These are phyloP conservation scores for Rattus norvegicus DNA, from an alignment of 2,113 vertebrate species.

Conservation along the genomic window DNA sequence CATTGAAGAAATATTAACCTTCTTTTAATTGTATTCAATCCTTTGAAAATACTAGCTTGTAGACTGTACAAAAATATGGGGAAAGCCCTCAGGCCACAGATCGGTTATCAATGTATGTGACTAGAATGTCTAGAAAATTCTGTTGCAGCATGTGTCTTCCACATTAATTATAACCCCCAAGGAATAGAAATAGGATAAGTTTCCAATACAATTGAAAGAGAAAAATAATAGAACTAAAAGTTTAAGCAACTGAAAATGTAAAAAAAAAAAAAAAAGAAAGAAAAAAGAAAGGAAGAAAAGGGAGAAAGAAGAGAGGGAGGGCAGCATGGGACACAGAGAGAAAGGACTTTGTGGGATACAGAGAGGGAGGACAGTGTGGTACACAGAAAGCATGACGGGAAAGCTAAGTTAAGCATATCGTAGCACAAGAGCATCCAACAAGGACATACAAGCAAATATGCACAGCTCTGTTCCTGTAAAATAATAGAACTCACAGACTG, in stretches of 20 bases:
- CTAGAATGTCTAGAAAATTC: background rate
- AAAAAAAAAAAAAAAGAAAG: background rate
- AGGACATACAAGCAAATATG: background rate
- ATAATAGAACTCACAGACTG: background rate
- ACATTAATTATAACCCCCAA: constrained; percentile 1
- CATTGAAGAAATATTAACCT: background rate
- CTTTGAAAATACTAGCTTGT: background rate
- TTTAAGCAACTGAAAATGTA: background rate
- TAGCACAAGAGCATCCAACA: background rate
- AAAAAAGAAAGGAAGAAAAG: background rate
- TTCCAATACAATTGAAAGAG: background rate
- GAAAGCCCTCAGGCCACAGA: background rate
- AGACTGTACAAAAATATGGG: background rate
- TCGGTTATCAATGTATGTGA: background rate
- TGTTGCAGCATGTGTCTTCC: background rate
- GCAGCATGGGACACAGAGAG: too few relatives aligned
- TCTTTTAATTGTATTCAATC: background rate
- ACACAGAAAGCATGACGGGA: background rate
- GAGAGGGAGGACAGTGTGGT: too few relatives aligned
- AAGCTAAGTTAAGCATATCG: background rate
- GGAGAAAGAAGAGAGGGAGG: background rate
- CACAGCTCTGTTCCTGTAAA: background rate
- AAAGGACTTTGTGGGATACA: too few relatives aligned
- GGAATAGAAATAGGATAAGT: background rate
- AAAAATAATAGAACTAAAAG: constrained; percentile 43